phyloP scores from a whole-genome alignment of 2,797 vertebrate genomes.

The Cirrhinus molitorella region DNA sequence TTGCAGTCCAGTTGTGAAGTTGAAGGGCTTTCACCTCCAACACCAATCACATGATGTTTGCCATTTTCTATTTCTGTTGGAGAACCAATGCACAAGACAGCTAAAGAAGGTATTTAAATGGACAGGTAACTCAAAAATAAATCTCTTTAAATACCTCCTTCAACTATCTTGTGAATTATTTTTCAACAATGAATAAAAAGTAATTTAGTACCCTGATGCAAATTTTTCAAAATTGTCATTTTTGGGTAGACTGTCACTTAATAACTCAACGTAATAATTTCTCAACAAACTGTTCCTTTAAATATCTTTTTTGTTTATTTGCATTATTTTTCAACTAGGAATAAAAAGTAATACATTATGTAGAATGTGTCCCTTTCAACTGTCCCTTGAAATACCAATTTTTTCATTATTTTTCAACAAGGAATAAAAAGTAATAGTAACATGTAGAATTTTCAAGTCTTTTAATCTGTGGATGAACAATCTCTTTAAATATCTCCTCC shows the following conservation, averaged over 20 bases:
- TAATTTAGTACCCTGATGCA: too few relatives aligned
- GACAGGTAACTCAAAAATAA: background rate
- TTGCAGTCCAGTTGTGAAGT: constrained; percentile 15
- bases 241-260: too few relatives aligned
- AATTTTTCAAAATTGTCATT: too few relatives aligned
- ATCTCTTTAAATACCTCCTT: too few relatives aligned
- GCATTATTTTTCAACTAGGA: background rate
- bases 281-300: background rate
- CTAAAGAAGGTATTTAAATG: background rate
- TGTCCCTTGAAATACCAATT: background rate
- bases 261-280: too few relatives aligned
- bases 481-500: background rate
- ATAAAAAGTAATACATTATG: background rate
- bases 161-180: too few relatives aligned
- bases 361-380: background rate
- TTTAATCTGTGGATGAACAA: background rate
- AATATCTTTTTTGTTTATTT: background rate
- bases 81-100: background rate
- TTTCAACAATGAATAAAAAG: background rate
- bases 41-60: background rate
- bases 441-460: background rate
- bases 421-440: background rate
- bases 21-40: background rate
- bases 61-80: background rate
- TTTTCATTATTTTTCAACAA: background rate